Percentiles rank a stretch among this genome's conserved stretches.
Evolutionary conservation across 2,113 vertebrate species (phyloP).

Genomic region (Cinclus cinclus): DNA sequence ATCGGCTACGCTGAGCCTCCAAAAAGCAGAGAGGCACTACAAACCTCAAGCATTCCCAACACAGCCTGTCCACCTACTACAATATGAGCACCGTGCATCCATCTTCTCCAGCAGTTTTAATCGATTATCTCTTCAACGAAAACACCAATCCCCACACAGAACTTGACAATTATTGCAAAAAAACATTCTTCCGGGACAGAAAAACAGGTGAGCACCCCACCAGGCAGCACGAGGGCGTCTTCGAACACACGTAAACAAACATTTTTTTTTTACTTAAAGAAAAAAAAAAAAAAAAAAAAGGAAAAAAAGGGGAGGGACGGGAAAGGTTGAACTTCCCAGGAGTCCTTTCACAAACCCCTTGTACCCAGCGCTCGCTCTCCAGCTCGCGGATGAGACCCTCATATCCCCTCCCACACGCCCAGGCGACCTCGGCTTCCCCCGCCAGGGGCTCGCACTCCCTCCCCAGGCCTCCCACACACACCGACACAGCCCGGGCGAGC

Average conservation of each 20-base stretch:
- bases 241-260: not conserved
- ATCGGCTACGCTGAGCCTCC: not conserved
- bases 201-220: not conserved
- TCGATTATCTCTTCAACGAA: not conserved
- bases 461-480: not conserved
- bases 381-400: not conserved
- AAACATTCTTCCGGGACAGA: not conserved
- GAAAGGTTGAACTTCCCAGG: not conserved
- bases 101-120: not conserved
- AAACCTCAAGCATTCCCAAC: not conserved
- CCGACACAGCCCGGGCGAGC: not conserved
- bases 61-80: not conserved
- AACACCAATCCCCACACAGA: not conserved
- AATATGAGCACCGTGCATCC: not conserved
- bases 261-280: not conserved
- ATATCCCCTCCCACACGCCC: not conserved
- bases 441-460: not conserved
- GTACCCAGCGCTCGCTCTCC: not conserved
- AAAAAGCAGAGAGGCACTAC: not conserved
- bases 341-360: not conserved
- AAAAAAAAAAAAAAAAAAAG: not conserved
- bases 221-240: not conserved
- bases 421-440: not conserved
- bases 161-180: not conserved
- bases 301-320: fast-evolving